A percentile compares a stretch with the other conserved stretches of the same genome.
These are phyloP conservation scores for Ormyrus labotus DNA, from an alignment of 2,888 invertebrate species.

Conservation along the genomic window DNA sequence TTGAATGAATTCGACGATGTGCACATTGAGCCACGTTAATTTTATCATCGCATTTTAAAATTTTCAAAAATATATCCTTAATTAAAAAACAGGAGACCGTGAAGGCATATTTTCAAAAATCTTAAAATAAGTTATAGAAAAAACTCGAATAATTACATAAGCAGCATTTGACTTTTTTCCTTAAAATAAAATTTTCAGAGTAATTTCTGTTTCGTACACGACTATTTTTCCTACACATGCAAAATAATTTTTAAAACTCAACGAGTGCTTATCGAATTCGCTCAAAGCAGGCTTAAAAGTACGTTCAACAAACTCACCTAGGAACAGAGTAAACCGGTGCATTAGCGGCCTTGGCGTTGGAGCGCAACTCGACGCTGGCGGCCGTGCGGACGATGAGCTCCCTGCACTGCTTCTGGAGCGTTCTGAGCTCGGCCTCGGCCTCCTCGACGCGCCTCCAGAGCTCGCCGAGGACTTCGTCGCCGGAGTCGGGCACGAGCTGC, in stretches of 20 bases:
- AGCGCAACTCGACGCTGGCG: constrained; percentile 74
- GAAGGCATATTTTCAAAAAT: too few relatives aligned
- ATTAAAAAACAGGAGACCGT: too few relatives aligned
- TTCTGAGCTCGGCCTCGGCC: constrained; percentile 84
- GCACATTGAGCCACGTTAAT: too few relatives aligned
- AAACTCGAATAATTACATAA: background rate
- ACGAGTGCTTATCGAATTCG: too few relatives aligned
- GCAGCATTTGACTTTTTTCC: background rate
- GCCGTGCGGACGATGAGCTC: constrained; percentile 80
- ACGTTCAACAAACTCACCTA: constrained; percentile 62
- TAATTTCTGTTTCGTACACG: background rate
- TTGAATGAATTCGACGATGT: too few relatives aligned
- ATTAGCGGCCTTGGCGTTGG: constrained; percentile 57
- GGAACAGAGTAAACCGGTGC: constrained; percentile 58
- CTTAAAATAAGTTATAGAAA: constrained; percentile 10
- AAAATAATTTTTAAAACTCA: too few relatives aligned
- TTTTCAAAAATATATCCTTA: too few relatives aligned
- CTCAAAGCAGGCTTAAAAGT: background rate
- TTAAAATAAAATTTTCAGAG: background rate
- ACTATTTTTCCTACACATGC: too few relatives aligned
- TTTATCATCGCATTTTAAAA: too few relatives aligned
- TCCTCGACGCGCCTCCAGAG: constrained; percentile 84
- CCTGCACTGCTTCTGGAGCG: constrained; percentile 84
- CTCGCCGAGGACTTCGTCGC: constrained; percentile 81
- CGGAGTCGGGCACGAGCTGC: constrained; percentile 79